Evolutionary conservation across 2,797 vertebrate species (phyloP), one percentile per base, ranked within the genome.

Genomic region (Crocodylus rhombifer): DNA sequence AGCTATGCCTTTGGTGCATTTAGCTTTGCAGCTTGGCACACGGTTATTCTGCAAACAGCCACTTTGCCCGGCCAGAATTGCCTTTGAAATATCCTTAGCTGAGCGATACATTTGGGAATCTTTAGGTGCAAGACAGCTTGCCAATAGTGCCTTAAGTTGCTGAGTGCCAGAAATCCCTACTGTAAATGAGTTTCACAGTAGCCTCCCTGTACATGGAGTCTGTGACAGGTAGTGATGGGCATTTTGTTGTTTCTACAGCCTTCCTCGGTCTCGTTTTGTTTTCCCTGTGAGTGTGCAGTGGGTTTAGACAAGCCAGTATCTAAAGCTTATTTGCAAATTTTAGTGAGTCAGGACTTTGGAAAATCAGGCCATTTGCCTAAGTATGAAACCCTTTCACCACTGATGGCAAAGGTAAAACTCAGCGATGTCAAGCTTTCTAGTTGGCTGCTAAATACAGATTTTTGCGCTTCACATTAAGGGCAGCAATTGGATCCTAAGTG

Each of bases 1-100:
- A 87, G 93, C 87, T 87, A 90, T 55, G 86, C 62, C 89, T 94
- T 96, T 26, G 89, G 91, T 93, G 92, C 55, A 80, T 89, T 82
- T 93, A 93, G 94, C 93, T 91, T 82, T 93, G 80, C 88, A 79
- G n/a, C 77, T 88, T 77, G 42, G 57, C 76, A 87, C 21, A 58
- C 1, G 4, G 58, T 69, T 87, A 57, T 17, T 80, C 64, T 75
- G 71, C 5, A 74, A 56, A 77, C 36, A 92, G 25, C 62, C 76
- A 42, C 78, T 16, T 69, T 33, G 60, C 77, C 42, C 85, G 90
- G 36, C 17, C 62, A 87, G 42, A 82, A 33, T 18, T 82, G 55
- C 69, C 82, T 90, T 78, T 85, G 65, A 95, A 94, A 81, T 2
- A 84, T 78, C 33, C 17, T 58, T 74, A 87, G 87, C 90, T 89